These are phyloP conservation scores for Drosophila littoralis DNA, from an alignment of 1,140 invertebrate genomes.

Conservation along the genomic window DNA sequence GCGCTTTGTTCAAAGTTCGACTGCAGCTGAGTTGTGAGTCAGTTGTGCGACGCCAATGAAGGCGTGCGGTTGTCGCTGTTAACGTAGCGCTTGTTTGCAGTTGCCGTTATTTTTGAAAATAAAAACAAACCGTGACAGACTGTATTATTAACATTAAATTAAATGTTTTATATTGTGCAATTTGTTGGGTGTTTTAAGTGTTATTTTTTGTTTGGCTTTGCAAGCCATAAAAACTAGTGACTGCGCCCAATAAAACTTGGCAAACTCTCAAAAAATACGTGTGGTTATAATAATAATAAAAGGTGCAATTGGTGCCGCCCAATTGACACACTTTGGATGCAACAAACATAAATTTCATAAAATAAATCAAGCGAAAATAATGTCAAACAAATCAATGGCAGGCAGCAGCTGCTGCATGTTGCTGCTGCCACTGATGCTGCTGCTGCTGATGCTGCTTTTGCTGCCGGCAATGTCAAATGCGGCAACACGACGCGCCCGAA, in stretches of 20 bases:
- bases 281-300: not conserved
- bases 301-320: slow-evolving; percentile 37
- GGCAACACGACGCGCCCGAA: slow-evolving; percentile 44
- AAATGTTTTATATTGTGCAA: not conserved
- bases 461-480: slow-evolving; percentile 51
- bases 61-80: slow-evolving; percentile 45
- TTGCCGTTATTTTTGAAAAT: slow-evolving; percentile 1
- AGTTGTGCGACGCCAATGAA: slow-evolving; percentile 52
- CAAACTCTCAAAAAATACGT: no score
- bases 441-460: slow-evolving; percentile 57
- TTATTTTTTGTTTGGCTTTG: no score
- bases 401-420: slow-evolving; percentile 31
- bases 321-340: slow-evolving; percentile 65
- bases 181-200: not conserved
- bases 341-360: slow-evolving; percentile 60
- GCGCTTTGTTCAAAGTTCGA: slow-evolving; percentile 27
- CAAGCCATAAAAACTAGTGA: not conserved
- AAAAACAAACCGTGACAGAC: not conserved
- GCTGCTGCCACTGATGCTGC: slow-evolving; percentile 37
- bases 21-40: slow-evolving; percentile 42
- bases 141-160: slow-evolving; percentile 1
- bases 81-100: slow-evolving; percentile 6
- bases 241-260: no score
- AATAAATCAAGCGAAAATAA: slow-evolving; percentile 74
- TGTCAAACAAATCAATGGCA: slow-evolving; percentile 75